Evolutionary conservation across 2,797 vertebrate species (phyloP), one percentile per base, ranked within the genome.

Genomic region (Uromys caudimaculatus): DNA sequence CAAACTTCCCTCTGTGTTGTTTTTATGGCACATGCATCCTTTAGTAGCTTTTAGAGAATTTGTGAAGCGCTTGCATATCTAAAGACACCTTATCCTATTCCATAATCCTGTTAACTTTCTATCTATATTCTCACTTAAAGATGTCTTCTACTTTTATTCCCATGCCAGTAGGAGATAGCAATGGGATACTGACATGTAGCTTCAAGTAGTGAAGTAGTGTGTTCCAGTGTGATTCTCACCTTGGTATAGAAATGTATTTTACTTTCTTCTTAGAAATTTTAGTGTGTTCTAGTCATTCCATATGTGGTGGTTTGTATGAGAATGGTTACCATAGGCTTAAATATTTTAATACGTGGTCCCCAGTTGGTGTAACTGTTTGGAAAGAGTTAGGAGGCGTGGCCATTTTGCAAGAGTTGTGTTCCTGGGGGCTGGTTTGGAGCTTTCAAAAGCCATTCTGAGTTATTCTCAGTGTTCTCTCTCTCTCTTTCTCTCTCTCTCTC

Each of bases 31-130:
- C 32, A 82, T 35, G 58, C 67, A 38, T 41, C 50, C 29, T 94
- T 94, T 50, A 47, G 54, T 58, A 81, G 76, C 54, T 89, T 91
- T 91, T 62, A 82, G 75, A 77, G 75, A 87, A 94, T 47, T 47
- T 52, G 16, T 69, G 58, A 95, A 91, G 71, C 84, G 67, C 21
- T 71, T 35, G 4, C 0, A n/a, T 58, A 58, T 77, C 73, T 67
- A 54, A 94, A 79, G 82, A 60, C 47, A 7, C 3, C 21, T 85
- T 50, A 47, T 54, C 73, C 23, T 41, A 17, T 54, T 86, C 10
- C 56, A 47, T 69, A 78, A 67, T 38, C 23, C 85, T 54, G 75
- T 76, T 52, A 64, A 83, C 41, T 86, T 79, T 75, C n/a, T 52
- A 17, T 54, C 41, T 73, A 54, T 62, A 11, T 21, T 73, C 78